Percentiles rank a stretch among this genome's conserved stretches.
Conservation (phyloP, 2,113 vertebrate genomes). For the Alligator sinensis region DNA sequence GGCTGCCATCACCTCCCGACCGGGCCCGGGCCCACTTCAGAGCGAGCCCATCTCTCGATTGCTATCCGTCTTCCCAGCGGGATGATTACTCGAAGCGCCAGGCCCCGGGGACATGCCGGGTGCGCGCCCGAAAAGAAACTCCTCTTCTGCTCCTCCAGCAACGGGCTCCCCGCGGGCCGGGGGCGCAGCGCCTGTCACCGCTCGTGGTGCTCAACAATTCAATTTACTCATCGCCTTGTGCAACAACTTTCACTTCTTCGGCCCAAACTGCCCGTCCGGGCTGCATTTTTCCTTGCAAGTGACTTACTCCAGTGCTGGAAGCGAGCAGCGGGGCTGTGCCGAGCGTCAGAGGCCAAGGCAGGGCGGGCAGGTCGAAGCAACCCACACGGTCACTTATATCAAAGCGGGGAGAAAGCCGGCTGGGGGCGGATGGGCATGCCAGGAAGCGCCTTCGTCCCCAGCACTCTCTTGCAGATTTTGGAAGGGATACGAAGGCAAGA, state of each 20-base stretch:
- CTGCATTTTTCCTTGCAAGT: not conserved
- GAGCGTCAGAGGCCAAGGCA: not conserved
- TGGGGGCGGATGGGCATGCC: no score
- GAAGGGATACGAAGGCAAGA: no score
- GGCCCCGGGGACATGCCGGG: not conserved
- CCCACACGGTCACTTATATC: no score
- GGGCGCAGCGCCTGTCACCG: not conserved
- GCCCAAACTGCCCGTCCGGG: not conserved
- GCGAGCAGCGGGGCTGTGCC: not conserved
- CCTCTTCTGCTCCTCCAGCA: not conserved
- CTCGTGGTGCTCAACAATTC: not conserved
- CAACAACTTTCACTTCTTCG: constrained; percentile 30
- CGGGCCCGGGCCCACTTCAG: not conserved
- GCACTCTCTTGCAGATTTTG: no score
- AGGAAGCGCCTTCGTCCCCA: no score
- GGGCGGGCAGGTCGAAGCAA: not conserved
- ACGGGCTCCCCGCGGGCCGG: not conserved
- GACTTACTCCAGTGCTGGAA: not conserved
- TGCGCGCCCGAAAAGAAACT: not conserved
- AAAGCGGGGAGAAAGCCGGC: no score
- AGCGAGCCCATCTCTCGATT: not conserved
- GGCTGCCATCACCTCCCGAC: constrained; percentile 13
- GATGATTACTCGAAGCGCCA: not conserved
- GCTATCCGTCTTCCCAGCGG: not conserved
- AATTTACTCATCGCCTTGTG: constrained; percentile 11